Conservation (phyloP, 30 jellyfish, hydroid and myxozoan species). For the Hydractinia symbiolongicarpus region DNA sequence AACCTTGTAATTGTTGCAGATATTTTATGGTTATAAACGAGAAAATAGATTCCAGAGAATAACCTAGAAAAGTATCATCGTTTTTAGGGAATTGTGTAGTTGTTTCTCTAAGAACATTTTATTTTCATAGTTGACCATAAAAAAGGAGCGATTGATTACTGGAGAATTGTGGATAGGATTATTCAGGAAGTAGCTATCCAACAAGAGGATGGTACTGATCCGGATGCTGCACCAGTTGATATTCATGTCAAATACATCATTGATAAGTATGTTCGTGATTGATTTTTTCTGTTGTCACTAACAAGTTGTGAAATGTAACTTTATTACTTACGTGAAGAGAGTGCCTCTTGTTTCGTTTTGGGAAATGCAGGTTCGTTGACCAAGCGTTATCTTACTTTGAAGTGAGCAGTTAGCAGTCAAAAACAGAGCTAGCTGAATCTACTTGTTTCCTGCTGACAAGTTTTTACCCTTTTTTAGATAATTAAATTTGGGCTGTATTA, state of each 20-base stretch:
- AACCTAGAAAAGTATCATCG: too few relatives aligned
- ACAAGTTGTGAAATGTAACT: too few relatives aligned
- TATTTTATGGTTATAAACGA: too few relatives aligned
- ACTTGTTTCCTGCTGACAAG: too few relatives aligned
- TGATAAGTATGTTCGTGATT: constrained; percentile 52
- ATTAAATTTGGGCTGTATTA: too few relatives aligned
- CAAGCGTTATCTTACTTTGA: not conserved
- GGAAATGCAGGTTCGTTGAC: not conserved
- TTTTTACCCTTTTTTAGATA: too few relatives aligned
- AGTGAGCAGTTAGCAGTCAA: not conserved
- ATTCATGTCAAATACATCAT: constrained; percentile 78
- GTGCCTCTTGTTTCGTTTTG: too few relatives aligned
- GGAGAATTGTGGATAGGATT: constrained; percentile 92
- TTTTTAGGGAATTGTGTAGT: too few relatives aligned
- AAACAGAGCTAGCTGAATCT: too few relatives aligned
- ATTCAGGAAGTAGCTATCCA: constrained; percentile 87
- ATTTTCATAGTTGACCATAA: constrained; percentile 68
- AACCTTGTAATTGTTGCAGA: too few relatives aligned
- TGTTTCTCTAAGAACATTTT: not conserved
- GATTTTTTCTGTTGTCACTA: not conserved
- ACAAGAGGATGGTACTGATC: constrained; percentile 95
- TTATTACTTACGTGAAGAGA: too few relatives aligned
- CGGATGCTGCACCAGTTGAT: constrained; percentile 85
- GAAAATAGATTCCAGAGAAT: too few relatives aligned
- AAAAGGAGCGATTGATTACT: constrained; percentile 73